These are phyloP conservation scores for Pterocles gutturalis DNA, from an alignment of 2,113 vertebrate species.

Conservation along the genomic window DNA sequence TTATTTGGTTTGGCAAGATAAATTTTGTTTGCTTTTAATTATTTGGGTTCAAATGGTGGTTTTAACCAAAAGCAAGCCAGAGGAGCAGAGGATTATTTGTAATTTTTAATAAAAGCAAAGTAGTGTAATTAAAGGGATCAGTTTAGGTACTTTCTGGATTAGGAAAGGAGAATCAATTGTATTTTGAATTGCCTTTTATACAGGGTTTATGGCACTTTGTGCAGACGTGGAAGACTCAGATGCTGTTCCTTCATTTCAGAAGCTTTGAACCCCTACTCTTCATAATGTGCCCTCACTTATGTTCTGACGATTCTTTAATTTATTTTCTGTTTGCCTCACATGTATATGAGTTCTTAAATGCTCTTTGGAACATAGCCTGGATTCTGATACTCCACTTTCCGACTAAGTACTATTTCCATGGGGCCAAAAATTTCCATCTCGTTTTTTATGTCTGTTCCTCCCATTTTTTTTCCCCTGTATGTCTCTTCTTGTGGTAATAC, in stretches of 20 bases:
- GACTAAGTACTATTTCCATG: not conserved
- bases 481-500: not conserved
- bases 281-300: not conserved
- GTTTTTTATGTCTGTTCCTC: not conserved
- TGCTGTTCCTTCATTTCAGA: not conserved
- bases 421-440: not conserved
- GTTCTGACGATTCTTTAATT: not conserved
- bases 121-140: not conserved
- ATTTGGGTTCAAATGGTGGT: not conserved
- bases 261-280: not conserved
- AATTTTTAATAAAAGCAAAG: not conserved
- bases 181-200: not conserved
- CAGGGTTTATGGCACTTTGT: not conserved
- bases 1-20: not conserved
- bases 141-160: not conserved
- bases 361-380: not conserved
- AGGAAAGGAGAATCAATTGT: not conserved
- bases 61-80: not conserved
- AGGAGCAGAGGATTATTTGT: not conserved
- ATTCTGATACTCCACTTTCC: not conserved
- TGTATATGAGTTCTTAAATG: not conserved
- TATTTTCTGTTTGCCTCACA: not conserved
- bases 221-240: accelerated
- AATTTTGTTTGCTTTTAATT: not conserved
- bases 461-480: accelerated